These are phyloP conservation scores for Lasius platythorax DNA, from an alignment of 2,888 invertebrate species.

Conservation along the genomic window DNA sequence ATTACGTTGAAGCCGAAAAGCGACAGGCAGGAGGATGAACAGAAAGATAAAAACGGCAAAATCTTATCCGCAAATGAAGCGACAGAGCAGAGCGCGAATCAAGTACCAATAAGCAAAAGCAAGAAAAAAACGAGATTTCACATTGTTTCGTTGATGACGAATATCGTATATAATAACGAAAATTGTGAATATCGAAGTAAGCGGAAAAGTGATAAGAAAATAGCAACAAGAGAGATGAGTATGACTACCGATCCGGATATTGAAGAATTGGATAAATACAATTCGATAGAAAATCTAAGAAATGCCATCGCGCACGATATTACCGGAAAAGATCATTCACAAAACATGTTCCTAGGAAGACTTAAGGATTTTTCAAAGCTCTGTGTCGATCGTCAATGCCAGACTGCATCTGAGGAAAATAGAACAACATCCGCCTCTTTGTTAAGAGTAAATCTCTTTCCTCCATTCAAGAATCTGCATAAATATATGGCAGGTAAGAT, in stretches of 20 bases:
- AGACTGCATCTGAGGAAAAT: background rate
- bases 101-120: background rate
- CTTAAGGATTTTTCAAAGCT: conserved; percentile 11
- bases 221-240: background rate
- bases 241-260: conserved; percentile 3
- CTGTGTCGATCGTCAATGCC: conserved; percentile 1
- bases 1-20: background rate
- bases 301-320: background rate
- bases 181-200: background rate
- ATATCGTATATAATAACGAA: conserved; percentile 40
- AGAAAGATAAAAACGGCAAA: background rate
- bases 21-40: background rate
- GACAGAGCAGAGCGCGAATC: background rate
- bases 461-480: conserved; percentile 38
- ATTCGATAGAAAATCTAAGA: background rate
- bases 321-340: background rate
- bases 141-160: conserved; percentile 56
- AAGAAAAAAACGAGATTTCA: conserved; percentile 38
- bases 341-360: background rate
- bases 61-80: background rate
- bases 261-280: conserved; percentile 22
- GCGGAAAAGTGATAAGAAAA: background rate
- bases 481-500: conserved; percentile 23
- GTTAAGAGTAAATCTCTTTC: conserved; percentile 12
- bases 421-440: conserved; percentile 1